phyloP scores from a whole-genome alignment of 2,888 invertebrate genomes.

The Piscicola geometra region DNA sequence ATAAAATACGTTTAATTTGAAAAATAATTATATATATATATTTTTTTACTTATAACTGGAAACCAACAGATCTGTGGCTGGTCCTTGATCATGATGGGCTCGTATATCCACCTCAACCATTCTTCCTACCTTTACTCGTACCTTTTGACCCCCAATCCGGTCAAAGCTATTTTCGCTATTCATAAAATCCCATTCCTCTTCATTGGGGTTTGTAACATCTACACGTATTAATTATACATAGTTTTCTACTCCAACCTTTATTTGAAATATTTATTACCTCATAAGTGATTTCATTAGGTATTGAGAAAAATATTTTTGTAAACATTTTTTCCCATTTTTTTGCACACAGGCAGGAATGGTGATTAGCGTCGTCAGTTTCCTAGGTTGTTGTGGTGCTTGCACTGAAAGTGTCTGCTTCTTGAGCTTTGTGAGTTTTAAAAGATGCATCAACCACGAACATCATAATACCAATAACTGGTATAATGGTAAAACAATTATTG shows the following conservation, averaged over 20 bases:
- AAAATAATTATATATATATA: too few species aligned
- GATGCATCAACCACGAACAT: too few species aligned
- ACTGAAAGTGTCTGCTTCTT: conserved; percentile 39
- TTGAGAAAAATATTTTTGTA: not conserved
- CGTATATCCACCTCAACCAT: conserved; percentile 34
- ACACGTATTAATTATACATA: not conserved
- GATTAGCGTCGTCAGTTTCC: conserved; percentile 34
- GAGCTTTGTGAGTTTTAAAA: conserved; percentile 36
- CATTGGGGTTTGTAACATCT: conserved; percentile 16
- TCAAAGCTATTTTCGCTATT: conserved; percentile 31
- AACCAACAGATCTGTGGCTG: conserved; percentile 33
- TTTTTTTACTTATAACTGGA: too few species aligned
- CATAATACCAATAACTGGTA: too few species aligned
- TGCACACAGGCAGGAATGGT: conserved; percentile 24
- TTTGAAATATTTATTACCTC: not conserved
- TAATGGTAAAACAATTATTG: not conserved
- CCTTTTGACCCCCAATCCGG: conserved; percentile 30
- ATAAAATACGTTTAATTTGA: too few species aligned
- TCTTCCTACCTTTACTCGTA: conserved; percentile 19
- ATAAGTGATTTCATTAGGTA: not conserved
- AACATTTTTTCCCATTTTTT: not conserved
- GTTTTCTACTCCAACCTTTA: not conserved
- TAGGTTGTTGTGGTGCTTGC: conserved; percentile 39
- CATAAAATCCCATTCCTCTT: conserved; percentile 33
- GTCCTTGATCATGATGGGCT: conserved; percentile 30